phyloP scores from a whole-genome alignment of 2,113 vertebrate species.

The Pristiophorus japonicus region DNA sequence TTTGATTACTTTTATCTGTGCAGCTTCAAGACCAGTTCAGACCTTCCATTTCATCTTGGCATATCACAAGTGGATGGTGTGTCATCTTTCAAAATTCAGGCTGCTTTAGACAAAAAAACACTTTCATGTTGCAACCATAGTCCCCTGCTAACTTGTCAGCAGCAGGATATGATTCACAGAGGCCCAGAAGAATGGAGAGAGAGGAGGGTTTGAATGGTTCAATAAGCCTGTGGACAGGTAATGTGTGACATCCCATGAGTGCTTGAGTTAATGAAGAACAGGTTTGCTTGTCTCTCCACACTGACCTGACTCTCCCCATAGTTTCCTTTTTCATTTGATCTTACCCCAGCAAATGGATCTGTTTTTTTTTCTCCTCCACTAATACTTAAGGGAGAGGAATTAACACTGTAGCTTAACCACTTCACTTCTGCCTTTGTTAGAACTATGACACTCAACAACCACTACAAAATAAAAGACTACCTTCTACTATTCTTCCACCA shows the following conservation, averaged over 20 bases:
- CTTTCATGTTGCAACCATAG: slow-evolving; percentile 70
- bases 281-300: slow-evolving; percentile 80
- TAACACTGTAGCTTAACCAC: slow-evolving; percentile 64
- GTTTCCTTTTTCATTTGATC: slow-evolving; percentile 70
- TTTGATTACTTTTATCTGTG: slow-evolving; percentile 92
- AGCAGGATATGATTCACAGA: slow-evolving; percentile 69
- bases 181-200: slow-evolving; percentile 62
- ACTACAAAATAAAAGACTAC: neutral
- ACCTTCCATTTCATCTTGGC: slow-evolving; percentile 75
- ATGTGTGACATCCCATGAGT: slow-evolving; percentile 76
- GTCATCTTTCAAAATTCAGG: slow-evolving; percentile 69
- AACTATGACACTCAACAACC: neutral
- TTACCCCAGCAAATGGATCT: slow-evolving; percentile 72
- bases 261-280: slow-evolving; percentile 90
- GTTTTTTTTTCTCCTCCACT: slow-evolving; percentile 63
- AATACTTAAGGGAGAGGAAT: slow-evolving; percentile 68
- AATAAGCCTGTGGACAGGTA: slow-evolving; percentile 93
- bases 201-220: slow-evolving; percentile 77
- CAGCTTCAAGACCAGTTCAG: slow-evolving; percentile 65
- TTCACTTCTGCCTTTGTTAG: neutral
- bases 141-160: slow-evolving; percentile 74
- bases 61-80: slow-evolving; percentile 70
- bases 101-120: slow-evolving; percentile 71
- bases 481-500: neutral
- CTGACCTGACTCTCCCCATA: slow-evolving; percentile 77